phyloP scores from a whole-genome alignment of 1,140 invertebrate genomes.

The Pristionchus pacificus region DNA sequence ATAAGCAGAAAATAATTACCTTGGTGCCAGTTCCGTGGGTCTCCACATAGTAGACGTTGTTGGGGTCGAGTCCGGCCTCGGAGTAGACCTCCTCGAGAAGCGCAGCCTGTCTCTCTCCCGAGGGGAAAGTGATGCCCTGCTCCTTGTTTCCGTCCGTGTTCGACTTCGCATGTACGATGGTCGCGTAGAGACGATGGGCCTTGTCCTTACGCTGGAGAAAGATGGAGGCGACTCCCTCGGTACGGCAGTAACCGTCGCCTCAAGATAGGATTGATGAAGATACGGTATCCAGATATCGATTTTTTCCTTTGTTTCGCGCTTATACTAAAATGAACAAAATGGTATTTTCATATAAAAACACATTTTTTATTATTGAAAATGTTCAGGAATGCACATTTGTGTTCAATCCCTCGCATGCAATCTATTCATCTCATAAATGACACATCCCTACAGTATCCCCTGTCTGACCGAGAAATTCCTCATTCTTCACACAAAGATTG shows the following conservation, averaged over 20 bases:
- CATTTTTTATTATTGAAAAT: too few species aligned
- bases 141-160: constrained; percentile 86
- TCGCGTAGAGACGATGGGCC: constrained; percentile 78
- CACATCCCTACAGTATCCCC: too few species aligned
- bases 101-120: constrained; percentile 76
- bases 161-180: constrained; percentile 75
- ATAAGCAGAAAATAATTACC: constrained; percentile 20
- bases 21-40: constrained; percentile 91
- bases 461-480: too few species aligned
- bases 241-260: constrained; percentile 80
- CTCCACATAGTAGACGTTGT: constrained; percentile 80
- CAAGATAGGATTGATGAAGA: too few species aligned
- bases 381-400: too few species aligned
- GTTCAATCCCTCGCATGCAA: too few species aligned
- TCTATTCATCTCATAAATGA: too few species aligned
- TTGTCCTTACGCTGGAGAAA: constrained; percentile 73
- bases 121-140: constrained; percentile 79
- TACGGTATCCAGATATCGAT: too few species aligned
- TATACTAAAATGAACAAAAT: too few species aligned
- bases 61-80: constrained; percentile 75
- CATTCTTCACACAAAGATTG: too few species aligned
- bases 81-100: constrained; percentile 79
- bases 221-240: constrained; percentile 78
- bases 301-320: too few species aligned
- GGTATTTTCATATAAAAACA: too few species aligned